These are phyloP conservation scores for Sandelia bainsii DNA, from an alignment of 2,797 vertebrate species.

Conservation along the genomic window DNA sequence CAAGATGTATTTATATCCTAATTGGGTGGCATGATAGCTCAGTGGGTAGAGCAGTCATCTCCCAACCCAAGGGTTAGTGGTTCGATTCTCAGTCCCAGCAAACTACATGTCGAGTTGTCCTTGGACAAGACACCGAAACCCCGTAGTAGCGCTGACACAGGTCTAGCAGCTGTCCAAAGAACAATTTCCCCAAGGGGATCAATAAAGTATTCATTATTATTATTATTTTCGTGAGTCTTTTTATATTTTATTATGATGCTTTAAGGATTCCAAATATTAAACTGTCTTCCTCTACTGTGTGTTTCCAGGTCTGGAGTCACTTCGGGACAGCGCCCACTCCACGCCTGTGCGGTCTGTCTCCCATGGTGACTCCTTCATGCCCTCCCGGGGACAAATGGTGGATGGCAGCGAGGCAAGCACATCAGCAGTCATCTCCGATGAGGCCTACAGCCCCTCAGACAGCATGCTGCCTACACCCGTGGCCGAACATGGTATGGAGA, in stretches of 20 bases:
- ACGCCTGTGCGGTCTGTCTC: constrained; percentile 92
- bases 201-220: too few species aligned
- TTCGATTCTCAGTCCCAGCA: too few species aligned
- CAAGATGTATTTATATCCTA: not conserved
- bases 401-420: constrained; percentile 87
- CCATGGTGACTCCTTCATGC: constrained; percentile 87
- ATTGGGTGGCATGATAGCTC: too few species aligned
- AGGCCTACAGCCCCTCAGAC: constrained; percentile 93
- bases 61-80: too few species aligned
- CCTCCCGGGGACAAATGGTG: constrained; percentile 80
- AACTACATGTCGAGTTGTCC: too few species aligned
- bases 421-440: constrained; percentile 88
- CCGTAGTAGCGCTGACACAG: too few species aligned
- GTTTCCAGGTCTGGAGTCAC: constrained; percentile 91
- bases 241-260: too few species aligned
- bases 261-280: not conserved
- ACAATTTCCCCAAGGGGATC: too few species aligned
- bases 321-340: constrained; percentile 95
- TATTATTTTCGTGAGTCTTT: too few species aligned
- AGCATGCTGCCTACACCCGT: constrained; percentile 95
- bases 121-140: too few species aligned
- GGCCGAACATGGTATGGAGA: constrained; percentile 89
- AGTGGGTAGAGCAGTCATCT: too few species aligned
- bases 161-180: too few species aligned
- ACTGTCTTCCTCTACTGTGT: constrained; percentile 9